Conservation (phyloP, 2,797 vertebrate genomes). For the Tangara arthus region DNA sequence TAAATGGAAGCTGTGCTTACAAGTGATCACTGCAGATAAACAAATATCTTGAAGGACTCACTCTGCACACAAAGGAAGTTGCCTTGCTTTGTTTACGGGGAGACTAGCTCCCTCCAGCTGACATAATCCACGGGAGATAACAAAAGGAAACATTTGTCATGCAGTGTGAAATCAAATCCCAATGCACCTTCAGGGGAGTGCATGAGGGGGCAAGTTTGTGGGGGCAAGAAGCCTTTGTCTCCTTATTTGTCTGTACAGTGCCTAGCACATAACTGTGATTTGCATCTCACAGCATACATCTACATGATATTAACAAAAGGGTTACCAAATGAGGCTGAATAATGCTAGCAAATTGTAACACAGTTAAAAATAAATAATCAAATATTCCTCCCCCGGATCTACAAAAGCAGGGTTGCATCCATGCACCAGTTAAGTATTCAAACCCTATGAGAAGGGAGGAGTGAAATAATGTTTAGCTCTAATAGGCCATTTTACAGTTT, state of each 20-base stretch:
- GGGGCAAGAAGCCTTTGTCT: not conserved
- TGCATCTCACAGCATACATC: not conserved
- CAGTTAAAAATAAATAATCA: slow-evolving; percentile 9
- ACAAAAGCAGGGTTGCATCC: not conserved
- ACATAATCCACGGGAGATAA: not conserved
- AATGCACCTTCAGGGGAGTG: not conserved
- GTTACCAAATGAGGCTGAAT: not conserved
- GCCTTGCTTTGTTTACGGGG: not conserved
- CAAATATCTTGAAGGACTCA: slow-evolving; percentile 4
- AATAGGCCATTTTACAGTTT: not conserved
- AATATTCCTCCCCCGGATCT: not conserved
- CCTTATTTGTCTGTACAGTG: not conserved
- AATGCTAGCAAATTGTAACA: not conserved
- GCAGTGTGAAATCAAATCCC: not conserved
- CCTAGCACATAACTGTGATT: not conserved
- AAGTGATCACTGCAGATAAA: slow-evolving; percentile 15
- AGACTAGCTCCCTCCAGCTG: not conserved
- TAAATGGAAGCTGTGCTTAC: slow-evolving; percentile 13
- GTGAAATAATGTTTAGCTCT: not conserved
- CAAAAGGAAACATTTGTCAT: not conserved
- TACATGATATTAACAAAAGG: not conserved
- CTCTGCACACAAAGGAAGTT: not conserved
- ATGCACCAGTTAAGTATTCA: not conserved
- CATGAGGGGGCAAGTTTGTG: not conserved
- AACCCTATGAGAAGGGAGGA: not conserved